Percentiles rank a stretch among this genome's conserved stretches.
Conservation (phyloP, 2,888 invertebrate species). For the Meloe dianella region DNA sequence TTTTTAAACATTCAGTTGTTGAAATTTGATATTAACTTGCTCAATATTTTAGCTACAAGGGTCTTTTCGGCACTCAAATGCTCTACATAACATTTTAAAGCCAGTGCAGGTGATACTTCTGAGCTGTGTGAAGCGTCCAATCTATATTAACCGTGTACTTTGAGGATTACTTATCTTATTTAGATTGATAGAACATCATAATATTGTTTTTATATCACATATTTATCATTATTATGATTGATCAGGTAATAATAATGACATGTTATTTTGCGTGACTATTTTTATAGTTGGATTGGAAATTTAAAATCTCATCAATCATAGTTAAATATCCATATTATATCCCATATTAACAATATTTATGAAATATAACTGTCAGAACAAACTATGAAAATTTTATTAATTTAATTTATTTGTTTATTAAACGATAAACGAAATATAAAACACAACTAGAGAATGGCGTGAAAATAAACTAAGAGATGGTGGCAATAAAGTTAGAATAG, state of each 20-base stretch:
- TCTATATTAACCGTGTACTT: too few species aligned
- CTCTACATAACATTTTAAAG: too few species aligned
- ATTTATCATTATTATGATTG: not conserved
- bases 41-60: too few species aligned
- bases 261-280: constrained; percentile 8
- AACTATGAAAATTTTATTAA: not conserved
- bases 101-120: too few species aligned
- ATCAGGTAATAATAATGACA: not conserved
- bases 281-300: not conserved
- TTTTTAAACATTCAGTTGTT: too few species aligned
- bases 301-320: not conserved
- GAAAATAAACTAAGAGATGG: not conserved
- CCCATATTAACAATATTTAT: not conserved
- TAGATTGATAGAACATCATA: too few species aligned
- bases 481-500: constrained; percentile 12
- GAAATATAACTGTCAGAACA: not conserved
- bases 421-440: not conserved
- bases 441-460: not conserved
- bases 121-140: too few species aligned
- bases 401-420: not conserved
- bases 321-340: not conserved
- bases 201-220: not conserved
- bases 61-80: too few species aligned
- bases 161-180: too few species aligned
- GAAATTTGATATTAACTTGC: too few species aligned